Evolutionary conservation across 1,140 invertebrate species (phyloP), one percentile per base, ranked within the genome.

Genomic region (Papilio aristodemus): DNA sequence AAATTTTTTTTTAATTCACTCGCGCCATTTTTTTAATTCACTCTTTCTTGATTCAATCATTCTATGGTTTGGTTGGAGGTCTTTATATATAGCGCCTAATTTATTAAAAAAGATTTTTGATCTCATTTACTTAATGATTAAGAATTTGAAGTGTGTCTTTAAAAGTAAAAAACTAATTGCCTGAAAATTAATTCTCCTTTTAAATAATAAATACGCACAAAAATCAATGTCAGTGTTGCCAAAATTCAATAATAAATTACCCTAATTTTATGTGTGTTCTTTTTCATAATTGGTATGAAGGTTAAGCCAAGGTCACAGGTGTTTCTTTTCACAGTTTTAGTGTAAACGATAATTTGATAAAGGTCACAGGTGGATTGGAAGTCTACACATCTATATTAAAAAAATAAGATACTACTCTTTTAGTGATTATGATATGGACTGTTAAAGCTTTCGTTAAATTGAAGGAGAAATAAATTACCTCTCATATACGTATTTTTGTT

Each of bases 381-480:
- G 14, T 60, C 5, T 27, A 59, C 38, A 67, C 19, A 70, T 54
- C 27, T 7, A 38, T 9, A 62, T 17, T 69, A 75, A 68, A 41
- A 66, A 57, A 37, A 59, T 59, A 6, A 66, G 62, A 67, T 39
- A 2, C 2, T 3, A 2, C 27, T 32, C 6, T 32, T 32, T 32
- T 32, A 32, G 27, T 32, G 27, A 3, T 32, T n/a, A n/a, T n/a
- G n/a, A n/a, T n/a, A n/a, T n/a, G n/a, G n/a, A n/a, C n/a, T n/a
- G n/a, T n/a, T n/a, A 87, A 85, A 87, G 81, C 85, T 78, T 32
- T 74, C 67, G 62, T 70, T 78, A 78, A 74, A 72, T 75, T 76
- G 78, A 79, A 75, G 11, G 37, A 37, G 8, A 72, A 14, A n/a
- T n/a, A n/a, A n/a, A n/a, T n/a, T n/a, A n/a, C n/a, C n/a, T n/a